Base-by-base conservation (phyloP, 2,888 invertebrate species). In the Phytoseiulus persimilis region DNA sequence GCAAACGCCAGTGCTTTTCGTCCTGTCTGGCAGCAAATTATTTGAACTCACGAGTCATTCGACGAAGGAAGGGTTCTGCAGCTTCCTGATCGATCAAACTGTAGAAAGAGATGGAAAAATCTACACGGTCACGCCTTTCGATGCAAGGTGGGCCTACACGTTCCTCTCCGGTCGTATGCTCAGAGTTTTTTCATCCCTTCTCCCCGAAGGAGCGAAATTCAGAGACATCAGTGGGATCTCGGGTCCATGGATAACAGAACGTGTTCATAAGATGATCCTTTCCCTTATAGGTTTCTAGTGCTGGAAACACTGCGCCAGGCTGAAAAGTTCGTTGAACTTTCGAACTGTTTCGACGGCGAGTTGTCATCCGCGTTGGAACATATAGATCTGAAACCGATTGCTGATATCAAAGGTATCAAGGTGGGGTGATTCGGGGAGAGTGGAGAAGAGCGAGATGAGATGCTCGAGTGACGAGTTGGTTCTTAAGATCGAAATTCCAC, bases 1-100 rank as follows among this genome's bases (percentile, higher is more conserved):
- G 39, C 28, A 45, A 45, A 39, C 87, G 28, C 87, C 87, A 3
- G 11, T 45, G 32, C 32, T 33, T 5, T 87, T 87, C 33, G 87
- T 45, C 11, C 6, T 87, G n/a, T 11, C n/a, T 23, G n/a, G 33
- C 28, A 32, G 18, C 87, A 87, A 87, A 31, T 28, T 87, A 33
- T 87, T 87, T n/a, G 87, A 87, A 87, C 14, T 87, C 32, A 45
- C 45, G 32, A 39, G 32, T 32, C 87, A 87, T 87, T 87, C 87
- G 31, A 87, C 87, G 0, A 0, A 28, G 32, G 87, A 87, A n/a
- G 87, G 87, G 9, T 87, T 87, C 87, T 87, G 87, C 31, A 87
- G 87, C 23, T 87, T 87, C n/a, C 23, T 87, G 3, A 87, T 87
- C n/a, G 87, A 87, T 33, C 87, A 87, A 33, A 39, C 87, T 9